These are phyloP conservation scores for Ditylenchus dipsaci DNA, from an alignment of 1,140 invertebrate genomes.

Conservation along the genomic window DNA sequence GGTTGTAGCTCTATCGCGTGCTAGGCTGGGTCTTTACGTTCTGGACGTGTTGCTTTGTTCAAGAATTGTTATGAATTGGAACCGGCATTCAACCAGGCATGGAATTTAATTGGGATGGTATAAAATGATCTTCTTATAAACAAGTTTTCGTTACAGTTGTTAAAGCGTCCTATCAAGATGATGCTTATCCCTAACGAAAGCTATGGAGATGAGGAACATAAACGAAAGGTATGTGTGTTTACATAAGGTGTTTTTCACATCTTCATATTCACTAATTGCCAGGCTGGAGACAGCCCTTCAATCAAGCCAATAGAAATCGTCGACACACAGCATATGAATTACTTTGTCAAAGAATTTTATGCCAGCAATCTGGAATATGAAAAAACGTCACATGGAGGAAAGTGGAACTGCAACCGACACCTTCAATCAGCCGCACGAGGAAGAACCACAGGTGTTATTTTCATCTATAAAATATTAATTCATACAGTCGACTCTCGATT, in stretches of 20 bases:
- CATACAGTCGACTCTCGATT: too few species aligned
- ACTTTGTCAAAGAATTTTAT: conserved; percentile 57
- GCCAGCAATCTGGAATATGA: conserved; percentile 45
- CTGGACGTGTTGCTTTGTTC: conserved; percentile 88
- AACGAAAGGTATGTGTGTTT: conserved; percentile 10
- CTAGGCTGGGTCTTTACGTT: conserved; percentile 90
- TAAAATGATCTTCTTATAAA: not conserved
- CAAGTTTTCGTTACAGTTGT: conserved; percentile 29
- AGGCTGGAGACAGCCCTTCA: conserved; percentile 20
- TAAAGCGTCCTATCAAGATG: conserved; percentile 38
- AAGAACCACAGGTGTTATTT: conserved; percentile 4
- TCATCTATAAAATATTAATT: too few species aligned
- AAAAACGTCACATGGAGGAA: conserved; percentile 28
- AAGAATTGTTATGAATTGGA: conserved; percentile 92
- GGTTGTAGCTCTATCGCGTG: conserved; percentile 94
- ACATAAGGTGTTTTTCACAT: not conserved
- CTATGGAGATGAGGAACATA: conserved; percentile 13
- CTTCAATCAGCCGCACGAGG: conserved; percentile 15
- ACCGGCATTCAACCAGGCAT: conserved; percentile 82
- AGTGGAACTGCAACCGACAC: conserved; percentile 7
- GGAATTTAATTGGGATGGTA: not conserved
- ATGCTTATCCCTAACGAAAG: conserved; percentile 47
- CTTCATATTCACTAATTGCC: not conserved
- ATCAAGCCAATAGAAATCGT: conserved; percentile 38
- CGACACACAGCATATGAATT: conserved; percentile 50